Base-by-base conservation (phyloP, 2,113 vertebrate genomes). In the Erinaceus europaeus region DNA sequence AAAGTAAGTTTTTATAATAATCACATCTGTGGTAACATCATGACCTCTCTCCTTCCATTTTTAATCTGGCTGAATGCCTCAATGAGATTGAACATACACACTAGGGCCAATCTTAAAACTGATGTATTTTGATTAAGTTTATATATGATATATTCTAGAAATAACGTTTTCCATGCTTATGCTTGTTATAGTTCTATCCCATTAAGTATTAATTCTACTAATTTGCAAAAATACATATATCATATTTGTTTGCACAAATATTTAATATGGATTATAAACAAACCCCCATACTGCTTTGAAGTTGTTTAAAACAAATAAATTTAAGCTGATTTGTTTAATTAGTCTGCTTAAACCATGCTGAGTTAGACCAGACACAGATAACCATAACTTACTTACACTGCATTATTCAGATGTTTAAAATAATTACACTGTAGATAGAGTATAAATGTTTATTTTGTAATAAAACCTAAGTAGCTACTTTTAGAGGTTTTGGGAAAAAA, bases 281-380 rank as follows among this genome's bases (percentile, higher is more conserved):
- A 9, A 57, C 25, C 29, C 10, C 42, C 64, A 71, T 84, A 20
- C 85, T 84, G 32, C 21, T 55, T 42, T 83, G 46, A 75, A 84
- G n/a, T 9, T 48, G 52, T 38, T 57, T 83, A 18, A 90, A 94
- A 72, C 34, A 79, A 91, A 81, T 83, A 50, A 75, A 9, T 38
- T 48, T 69, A 72, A 89, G 86, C 50, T 84, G 42, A 76, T 86
- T 90, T 91, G 32, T 88, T 81, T 83, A 86, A 88, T 82, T 91
- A 61, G 38, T 36, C 36, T 93, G 23, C 23, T 82, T 5, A 83
- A 57, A 72, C 42, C 82, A 23, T 36, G 36, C 44, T 84, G 52
- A 91, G 57, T 61, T 64, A 89, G 57, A 86, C 32, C 42, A 89
- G 80, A 34, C 48, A 61, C 52, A 50, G 42, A 71, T 23, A 34